A percentile compares a stretch with the other conserved stretches of the same genome.
Evolutionary conservation across 2,888 invertebrate genomes (phyloP).

Genomic region (Acrobasis repandana): DNA sequence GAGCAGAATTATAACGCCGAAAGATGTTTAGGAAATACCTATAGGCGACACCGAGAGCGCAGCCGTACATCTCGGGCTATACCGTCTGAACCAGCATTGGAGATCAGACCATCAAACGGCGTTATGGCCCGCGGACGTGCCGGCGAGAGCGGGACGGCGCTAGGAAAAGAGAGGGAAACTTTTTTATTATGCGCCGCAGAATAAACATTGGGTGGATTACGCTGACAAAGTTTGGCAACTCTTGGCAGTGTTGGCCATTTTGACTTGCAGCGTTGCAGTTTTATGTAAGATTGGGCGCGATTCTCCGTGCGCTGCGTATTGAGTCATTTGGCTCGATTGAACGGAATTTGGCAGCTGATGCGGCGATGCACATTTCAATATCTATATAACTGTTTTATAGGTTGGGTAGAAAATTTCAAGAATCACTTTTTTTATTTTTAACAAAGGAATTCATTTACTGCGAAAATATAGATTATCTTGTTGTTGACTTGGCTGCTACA

Average conservation of each 20-base stretch:
- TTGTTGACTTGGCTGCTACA: no score
- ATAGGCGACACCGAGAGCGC: constrained; percentile 82
- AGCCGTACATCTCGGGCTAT: constrained; percentile 80
- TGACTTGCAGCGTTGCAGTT: constrained; percentile 18
- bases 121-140: constrained; percentile 81
- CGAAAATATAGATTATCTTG: no score
- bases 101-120: constrained; percentile 82
- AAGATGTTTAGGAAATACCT: constrained; percentile 78
- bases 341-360: not conserved
- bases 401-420: not conserved
- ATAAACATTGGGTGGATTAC: constrained; percentile 67
- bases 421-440: not conserved
- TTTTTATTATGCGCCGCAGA: constrained; percentile 77
- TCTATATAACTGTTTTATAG: not conserved
- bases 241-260: constrained; percentile 27
- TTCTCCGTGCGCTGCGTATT: not conserved
- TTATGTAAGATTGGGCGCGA: not conserved
- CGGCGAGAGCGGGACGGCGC: constrained; percentile 61
- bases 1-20: constrained; percentile 69
- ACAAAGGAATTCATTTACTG: no score
- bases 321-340: not conserved
- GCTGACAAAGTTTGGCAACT: constrained; percentile 33
- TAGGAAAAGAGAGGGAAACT: constrained; percentile 60
- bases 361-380: not conserved
- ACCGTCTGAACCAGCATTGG: constrained; percentile 79